Evolutionary conservation across 2,797 vertebrate genomes (phyloP).

Genomic region (Oceanodroma leucorhoa): DNA sequence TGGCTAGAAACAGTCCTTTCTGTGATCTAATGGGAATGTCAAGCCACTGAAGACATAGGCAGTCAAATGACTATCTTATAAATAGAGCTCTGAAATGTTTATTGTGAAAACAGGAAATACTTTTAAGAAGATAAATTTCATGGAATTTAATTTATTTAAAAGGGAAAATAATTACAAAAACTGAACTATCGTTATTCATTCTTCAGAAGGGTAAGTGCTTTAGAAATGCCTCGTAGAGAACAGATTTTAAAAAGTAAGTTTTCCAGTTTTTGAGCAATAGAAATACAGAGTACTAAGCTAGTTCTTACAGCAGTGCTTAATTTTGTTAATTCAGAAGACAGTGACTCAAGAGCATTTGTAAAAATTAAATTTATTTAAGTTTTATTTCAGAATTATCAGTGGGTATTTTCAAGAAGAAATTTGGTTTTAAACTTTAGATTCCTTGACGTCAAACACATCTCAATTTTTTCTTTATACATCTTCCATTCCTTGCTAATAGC

Average conservation of each 20-base stretch:
- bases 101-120: conserved; percentile 50
- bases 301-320: not conserved
- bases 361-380: not conserved
- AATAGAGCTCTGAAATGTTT: conserved; percentile 22
- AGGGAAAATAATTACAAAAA: not conserved
- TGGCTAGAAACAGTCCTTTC: not conserved
- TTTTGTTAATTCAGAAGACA: not conserved
- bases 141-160: not conserved
- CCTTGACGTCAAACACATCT: conserved; percentile 92
- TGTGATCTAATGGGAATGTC: conserved; percentile 8
- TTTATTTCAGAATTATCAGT: conserved; percentile 4
- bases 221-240: not conserved
- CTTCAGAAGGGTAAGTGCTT: not conserved
- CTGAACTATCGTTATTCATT: not conserved
- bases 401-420: not conserved
- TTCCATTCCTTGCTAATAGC: conserved; percentile 96
- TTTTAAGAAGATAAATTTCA: not conserved
- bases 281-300: not conserved
- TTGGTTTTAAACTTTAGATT: conserved; percentile 53
- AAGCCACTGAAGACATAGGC: not conserved
- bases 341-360: not conserved
- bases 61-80: not conserved
- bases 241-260: not conserved
- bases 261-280: not conserved
- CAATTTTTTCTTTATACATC: conserved; percentile 90